Conservation (phyloP, 2,113 vertebrate species). For the Numida meleagris region DNA sequence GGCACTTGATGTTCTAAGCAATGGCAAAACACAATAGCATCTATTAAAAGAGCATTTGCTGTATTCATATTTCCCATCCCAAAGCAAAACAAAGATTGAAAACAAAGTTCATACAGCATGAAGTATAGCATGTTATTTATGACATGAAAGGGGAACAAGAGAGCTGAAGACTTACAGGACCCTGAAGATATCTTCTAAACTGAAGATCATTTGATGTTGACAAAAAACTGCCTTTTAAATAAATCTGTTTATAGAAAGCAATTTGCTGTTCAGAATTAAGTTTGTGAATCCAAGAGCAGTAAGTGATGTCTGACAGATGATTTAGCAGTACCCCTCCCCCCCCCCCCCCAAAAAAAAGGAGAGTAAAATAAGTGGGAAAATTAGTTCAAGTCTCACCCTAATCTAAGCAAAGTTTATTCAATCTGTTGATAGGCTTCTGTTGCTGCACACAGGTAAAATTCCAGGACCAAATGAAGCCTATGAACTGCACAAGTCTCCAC, state of each 20-base stretch:
- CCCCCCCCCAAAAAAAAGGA: constrained; percentile 6
- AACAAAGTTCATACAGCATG: background rate
- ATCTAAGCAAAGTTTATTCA: background rate
- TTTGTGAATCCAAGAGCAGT: background rate
- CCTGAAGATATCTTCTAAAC: background rate
- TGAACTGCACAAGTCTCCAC: background rate
- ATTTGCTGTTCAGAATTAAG: background rate
- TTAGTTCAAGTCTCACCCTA: background rate
- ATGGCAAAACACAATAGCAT: background rate
- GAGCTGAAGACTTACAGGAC: background rate
- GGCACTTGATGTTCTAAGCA: background rate
- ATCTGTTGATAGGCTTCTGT: background rate
- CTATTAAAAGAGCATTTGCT: background rate
- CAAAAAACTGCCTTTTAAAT: background rate
- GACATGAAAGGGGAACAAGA: background rate
- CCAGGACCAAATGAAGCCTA: background rate
- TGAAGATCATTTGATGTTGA: background rate
- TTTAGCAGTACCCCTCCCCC: background rate
- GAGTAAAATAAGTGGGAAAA: background rate
- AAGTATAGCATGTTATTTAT: background rate
- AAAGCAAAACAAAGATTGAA: background rate
- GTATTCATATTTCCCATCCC: background rate
- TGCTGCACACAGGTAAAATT: background rate
- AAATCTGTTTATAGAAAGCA: background rate
- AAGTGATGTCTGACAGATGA: background rate